Evolutionary conservation across 2,797 vertebrate species (phyloP).

Genomic region (Clarias pachynema): DNA sequence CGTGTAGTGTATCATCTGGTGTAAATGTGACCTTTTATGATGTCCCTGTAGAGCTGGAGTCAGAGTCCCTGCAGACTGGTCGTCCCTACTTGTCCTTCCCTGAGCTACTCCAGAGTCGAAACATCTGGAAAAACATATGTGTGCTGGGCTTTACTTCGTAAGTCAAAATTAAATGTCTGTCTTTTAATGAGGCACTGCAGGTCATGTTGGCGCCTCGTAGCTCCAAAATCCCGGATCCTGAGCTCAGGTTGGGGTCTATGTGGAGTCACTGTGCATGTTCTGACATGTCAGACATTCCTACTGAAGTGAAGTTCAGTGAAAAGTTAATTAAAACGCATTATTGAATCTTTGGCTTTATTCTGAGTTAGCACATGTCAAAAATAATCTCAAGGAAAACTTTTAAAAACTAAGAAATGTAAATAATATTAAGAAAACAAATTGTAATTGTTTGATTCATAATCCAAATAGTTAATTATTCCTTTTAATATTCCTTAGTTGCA

Average conservation of each 20-base stretch:
- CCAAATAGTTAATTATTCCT: no score
- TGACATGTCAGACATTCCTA: no score
- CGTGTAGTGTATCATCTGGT: not conserved
- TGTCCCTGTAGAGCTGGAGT: constrained; percentile 78
- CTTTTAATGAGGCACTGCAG: not conserved
- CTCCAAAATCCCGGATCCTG: not conserved
- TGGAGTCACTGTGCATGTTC: not conserved
- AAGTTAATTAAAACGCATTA: no score
- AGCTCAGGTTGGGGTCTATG: not conserved
- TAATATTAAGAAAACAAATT: no score
- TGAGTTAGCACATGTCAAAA: no score
- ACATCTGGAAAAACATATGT: constrained; percentile 91
- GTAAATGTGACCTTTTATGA: not conserved
- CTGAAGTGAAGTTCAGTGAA: no score
- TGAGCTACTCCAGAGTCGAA: constrained; percentile 84
- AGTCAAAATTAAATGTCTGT: constrained; percentile 60
- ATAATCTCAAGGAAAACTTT: no score
- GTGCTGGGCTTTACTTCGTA: constrained; percentile 92
- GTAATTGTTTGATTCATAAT: no score
- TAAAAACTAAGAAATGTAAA: no score
- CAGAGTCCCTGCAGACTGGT: constrained; percentile 68
- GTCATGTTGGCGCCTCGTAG: not conserved
- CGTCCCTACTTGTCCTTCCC: constrained; percentile 76
- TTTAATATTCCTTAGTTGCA: no score
- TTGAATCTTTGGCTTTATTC: no score